Base-by-base conservation (phyloP, 2,888 invertebrate species). In the Rosalia funebris region DNA sequence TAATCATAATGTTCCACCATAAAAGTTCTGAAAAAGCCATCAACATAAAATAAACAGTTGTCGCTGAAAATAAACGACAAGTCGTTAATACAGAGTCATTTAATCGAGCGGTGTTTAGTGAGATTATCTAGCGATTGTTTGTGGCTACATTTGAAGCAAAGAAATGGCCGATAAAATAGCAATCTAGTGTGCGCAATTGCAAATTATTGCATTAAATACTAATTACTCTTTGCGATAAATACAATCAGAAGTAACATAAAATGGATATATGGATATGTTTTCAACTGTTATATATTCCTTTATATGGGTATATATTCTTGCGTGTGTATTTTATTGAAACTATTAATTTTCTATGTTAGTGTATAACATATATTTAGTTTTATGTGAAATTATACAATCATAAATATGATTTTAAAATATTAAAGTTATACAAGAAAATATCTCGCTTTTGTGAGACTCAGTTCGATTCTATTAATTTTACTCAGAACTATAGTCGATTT, bases 51-150 rank as follows among this genome's bases (percentile, higher is more conserved):
- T 37, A 36, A 48, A 48, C 48, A 48, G 48, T 17, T 17, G 14
- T 37, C 17, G 48, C 12, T 48, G 12, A 19, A 50, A 50, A 50
- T 50, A 50, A 50, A 50, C 48, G 37, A 36, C 50, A 50, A 39
- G 50, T 31, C 25, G 50, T 50, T 50, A 50, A 36, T 39, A 34
- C 39, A 37, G 47, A 19, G 10, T 39, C 50, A 50, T 25, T 50
- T 50, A 50, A 50, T 50, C 39, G 39, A 25, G 17, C 14, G 10
- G 37, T 25, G 37, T 50, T 39, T 39, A 31, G 12, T 39, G 50
- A 39, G 50, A 50, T 50, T 50, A 37, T 50, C 14, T 19, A 25
- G 39, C 12, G 44, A 44, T 44, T 44, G 44, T 44, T 44, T 44
- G 44, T 44, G 44, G 44, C 44, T 20, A 44, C 44, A 48, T 17